A percentile compares a stretch with the other conserved stretches of the same genome.
phyloP scores from a whole-genome alignment of 1,140 invertebrate genomes.

The Achatina immaculata region DNA sequence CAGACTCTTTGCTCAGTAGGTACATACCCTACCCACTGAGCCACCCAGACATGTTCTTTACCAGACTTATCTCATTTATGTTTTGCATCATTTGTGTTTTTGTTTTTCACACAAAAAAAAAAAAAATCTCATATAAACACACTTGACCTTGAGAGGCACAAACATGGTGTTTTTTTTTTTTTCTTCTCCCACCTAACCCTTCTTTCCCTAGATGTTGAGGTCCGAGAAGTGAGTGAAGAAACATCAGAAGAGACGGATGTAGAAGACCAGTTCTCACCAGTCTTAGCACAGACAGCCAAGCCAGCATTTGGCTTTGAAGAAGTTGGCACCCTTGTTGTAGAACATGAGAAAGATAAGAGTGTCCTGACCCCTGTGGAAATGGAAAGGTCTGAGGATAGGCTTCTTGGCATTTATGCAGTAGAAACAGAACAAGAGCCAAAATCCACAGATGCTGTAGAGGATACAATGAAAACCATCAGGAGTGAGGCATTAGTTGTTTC shows the following conservation, averaged over 20 bases:
- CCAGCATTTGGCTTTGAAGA: slow-evolving; percentile 16
- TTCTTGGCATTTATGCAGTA: background rate
- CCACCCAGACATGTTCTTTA: too few relatives aligned
- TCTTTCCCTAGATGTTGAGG: slow-evolving; percentile 62
- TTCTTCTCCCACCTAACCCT: too few relatives aligned
- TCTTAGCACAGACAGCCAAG: slow-evolving; percentile 2
- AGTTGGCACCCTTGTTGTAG: background rate
- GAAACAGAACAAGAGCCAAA: background rate
- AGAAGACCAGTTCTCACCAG: slow-evolving; percentile 65
- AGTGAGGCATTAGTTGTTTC: background rate
- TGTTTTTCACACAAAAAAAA: background rate
- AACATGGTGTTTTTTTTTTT: too few relatives aligned
- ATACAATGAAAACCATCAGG: background rate
- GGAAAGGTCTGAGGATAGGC: background rate
- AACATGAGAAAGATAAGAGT: background rate
- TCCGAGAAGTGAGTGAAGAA: slow-evolving; percentile 57
- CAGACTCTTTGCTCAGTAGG: too few relatives aligned
- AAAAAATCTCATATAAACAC: background rate
- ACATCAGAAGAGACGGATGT: slow-evolving; percentile 62
- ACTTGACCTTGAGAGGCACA: background rate
- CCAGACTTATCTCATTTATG: too few relatives aligned
- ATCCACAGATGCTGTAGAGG: background rate
- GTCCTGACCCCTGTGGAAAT: slow-evolving; percentile 7
- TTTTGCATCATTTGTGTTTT: background rate
- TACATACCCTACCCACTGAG: too few relatives aligned